Conservation (phyloP, 2,113 vertebrate genomes). For the Microtus pennsylvanicus region DNA sequence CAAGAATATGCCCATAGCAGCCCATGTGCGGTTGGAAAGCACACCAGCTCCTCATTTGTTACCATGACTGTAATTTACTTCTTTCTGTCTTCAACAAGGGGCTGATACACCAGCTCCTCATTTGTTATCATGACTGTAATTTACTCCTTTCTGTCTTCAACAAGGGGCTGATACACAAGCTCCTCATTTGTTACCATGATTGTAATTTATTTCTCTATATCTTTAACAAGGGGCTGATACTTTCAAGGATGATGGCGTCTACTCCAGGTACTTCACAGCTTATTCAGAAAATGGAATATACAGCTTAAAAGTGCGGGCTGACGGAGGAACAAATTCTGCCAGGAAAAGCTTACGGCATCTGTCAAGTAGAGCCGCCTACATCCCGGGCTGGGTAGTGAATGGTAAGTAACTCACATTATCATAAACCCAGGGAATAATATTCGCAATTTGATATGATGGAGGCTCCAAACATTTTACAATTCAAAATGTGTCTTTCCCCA, state of each 20-base stretch:
- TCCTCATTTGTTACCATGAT: no score
- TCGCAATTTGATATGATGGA: background rate
- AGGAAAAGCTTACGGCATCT: background rate
- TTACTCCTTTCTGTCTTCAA: no score
- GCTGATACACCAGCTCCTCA: no score
- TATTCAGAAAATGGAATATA: constrained; percentile 81
- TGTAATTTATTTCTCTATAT: constrained; percentile 1
- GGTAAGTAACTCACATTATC: constrained; percentile 71
- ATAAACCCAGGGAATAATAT: background rate
- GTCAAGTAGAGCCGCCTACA: constrained; percentile 64
- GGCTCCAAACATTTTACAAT: constrained; percentile 18
- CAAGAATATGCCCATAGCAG: no score
- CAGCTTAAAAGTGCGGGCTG: constrained; percentile 85
- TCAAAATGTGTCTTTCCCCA: background rate
- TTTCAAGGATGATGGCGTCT: constrained; percentile 85
- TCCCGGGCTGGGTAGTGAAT: constrained; percentile 84
- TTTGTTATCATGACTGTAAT: no score
- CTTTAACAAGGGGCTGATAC: constrained; percentile 84
- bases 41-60: no score
- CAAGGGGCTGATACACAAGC: no score
- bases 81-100: no score
- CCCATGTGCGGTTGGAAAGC: no score
- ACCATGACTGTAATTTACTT: no score
- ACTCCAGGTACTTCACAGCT: constrained; percentile 86
- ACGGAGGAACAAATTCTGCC: constrained; percentile 30